Evolutionary conservation across 2,797 vertebrate genomes (phyloP), one percentile per base, ranked within the genome.

Genomic region (Phrynocephalus vlangalii): DNA sequence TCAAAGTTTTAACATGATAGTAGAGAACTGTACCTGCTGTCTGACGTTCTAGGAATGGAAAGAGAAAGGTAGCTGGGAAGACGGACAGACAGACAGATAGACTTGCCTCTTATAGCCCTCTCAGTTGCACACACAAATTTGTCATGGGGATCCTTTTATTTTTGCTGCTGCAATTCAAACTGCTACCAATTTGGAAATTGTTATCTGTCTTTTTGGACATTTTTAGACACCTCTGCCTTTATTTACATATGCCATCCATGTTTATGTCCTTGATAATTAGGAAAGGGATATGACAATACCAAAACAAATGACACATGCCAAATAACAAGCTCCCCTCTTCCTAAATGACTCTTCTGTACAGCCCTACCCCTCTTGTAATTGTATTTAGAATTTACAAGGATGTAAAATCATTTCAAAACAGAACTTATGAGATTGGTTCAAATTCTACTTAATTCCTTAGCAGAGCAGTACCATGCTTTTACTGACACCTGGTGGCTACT

Each of bases 401-500:
- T 72, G 26, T 63, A 78, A n/a, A 44, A 30, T 26, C 4, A 80
- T n/a, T 68, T 81, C 16, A 66, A 18, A 85, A 26, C 63, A 7
- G 33, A 68, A 7, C n/a, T 72, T 66, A 56, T 13, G 24, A 28
- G 20, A n/a, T 8, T 52, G 16, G 66, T 24, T 20, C 78, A 22
- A 13, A 16, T 50, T 77, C 63, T 82, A 10, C 75, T 44, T 44
- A 38, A 11, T 9, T 5, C 26, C 13, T 56, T 20, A 81, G 63
- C 20, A 52, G 24, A 9, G 48, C 83, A 67, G 38, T 70, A 75
- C 0, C 67, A 33, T 79, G 71, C 20, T 79, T 93, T 87, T 96
- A n/a, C 93, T 96, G 95, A 95, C 94, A 93, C 88, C 82, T 93
- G 68, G 81, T 93, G 91, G 75, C 1, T 1, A 1, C 1, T 63